These are phyloP conservation scores for Heteropelma amictum DNA, from an alignment of 2,888 invertebrate species.

Conservation along the genomic window DNA sequence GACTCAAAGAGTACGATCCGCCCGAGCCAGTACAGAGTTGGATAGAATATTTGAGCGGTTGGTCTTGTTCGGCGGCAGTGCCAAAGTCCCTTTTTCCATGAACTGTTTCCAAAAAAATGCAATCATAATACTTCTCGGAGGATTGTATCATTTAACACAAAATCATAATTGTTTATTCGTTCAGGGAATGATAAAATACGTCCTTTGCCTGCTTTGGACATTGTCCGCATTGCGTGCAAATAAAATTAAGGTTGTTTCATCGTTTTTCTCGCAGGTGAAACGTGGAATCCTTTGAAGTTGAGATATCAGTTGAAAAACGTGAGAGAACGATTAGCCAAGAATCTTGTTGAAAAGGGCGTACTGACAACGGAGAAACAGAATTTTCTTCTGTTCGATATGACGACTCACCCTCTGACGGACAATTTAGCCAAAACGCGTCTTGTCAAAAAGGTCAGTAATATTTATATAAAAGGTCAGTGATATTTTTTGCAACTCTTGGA, in stretches of 20 bases:
- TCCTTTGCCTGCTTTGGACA: too few species aligned
- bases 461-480: not conserved
- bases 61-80: conserved; percentile 73
- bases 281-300: conserved; percentile 99
- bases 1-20: conserved; percentile 98
- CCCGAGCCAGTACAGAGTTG: conserved; percentile 98
- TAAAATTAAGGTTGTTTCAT: too few species aligned
- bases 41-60: conserved; percentile 99
- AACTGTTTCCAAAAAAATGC: not conserved
- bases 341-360: conserved; percentile 99
- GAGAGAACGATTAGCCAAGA: conserved; percentile 98
- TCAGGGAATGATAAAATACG: too few species aligned
- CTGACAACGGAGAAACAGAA: conserved; percentile 99
- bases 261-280: conserved; percentile 98
- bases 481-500: not conserved
- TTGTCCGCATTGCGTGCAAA: too few species aligned
- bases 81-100: not conserved
- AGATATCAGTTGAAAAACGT: conserved; percentile 99
- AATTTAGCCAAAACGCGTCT: conserved; percentile 96
- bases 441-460: conserved; percentile 90
- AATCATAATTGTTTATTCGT: too few species aligned
- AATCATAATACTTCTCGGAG: too few species aligned
- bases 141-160: too few species aligned
- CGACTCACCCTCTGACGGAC: conserved; percentile 98
- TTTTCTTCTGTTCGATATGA: conserved; percentile 99